A percentile compares a stretch with the other conserved stretches of the same genome.
Conservation (phyloP, 2,797 vertebrate species). For the Eutrigla gurnardus region DNA sequence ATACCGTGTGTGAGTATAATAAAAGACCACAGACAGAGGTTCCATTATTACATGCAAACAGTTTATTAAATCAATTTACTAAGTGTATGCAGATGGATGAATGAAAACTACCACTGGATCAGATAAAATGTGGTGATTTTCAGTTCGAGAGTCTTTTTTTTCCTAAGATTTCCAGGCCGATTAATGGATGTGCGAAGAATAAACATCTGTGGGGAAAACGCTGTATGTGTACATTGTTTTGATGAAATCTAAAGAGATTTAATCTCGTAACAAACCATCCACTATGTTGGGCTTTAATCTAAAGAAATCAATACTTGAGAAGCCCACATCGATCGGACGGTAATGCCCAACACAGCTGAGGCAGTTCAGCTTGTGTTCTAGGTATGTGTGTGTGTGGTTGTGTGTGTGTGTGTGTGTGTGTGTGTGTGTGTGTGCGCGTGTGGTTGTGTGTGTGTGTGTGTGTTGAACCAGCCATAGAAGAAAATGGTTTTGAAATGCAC, state of each 20-base stretch:
- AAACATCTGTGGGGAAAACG: background rate
- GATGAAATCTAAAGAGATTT: conserved; percentile 13
- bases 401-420: conserved; percentile 10
- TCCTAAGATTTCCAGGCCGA: background rate
- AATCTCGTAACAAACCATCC: conserved; percentile 17
- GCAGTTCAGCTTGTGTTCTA: conserved; percentile 18
- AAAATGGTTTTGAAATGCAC: conserved; percentile 35
- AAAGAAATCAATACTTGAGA: conserved; percentile 30
- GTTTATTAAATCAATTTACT: background rate
- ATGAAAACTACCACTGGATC: background rate
- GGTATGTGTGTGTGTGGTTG: background rate
- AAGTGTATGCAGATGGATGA: too few species aligned
- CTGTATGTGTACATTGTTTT: background rate
- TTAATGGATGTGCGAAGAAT: background rate
- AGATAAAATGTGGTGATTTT: background rate
- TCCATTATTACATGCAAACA: background rate
- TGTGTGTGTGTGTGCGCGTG: conserved; percentile 15
- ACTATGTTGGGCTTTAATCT: conserved; percentile 31
- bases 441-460: conserved; percentile 4
- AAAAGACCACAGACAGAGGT: conserved; percentile 8
- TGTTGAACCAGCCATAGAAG: conserved; percentile 11
- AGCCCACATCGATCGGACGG: conserved; percentile 26
- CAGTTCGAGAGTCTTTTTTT: background rate
- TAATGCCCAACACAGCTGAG: conserved; percentile 13
- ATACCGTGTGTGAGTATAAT: background rate